A percentile compares a stretch with the other conserved stretches of the same genome.
Conservation (phyloP, 2,113 vertebrate genomes). For the Corydoras maculifer region DNA sequence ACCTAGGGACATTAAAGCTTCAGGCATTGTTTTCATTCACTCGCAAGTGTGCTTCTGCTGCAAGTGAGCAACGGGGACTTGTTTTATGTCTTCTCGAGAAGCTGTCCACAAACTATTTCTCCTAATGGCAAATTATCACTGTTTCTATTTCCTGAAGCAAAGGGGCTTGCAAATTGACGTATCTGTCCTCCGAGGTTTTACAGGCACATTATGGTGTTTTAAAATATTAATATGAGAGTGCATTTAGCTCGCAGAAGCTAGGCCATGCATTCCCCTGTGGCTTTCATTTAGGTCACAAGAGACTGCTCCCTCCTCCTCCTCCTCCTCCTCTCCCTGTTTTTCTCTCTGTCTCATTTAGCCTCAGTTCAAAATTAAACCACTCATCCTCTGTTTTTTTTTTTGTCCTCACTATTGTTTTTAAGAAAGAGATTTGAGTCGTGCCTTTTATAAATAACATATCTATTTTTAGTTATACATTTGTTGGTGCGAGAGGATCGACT, state of each 20-base stretch:
- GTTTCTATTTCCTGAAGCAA: slow-evolving; percentile 86
- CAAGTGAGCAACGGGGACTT: slow-evolving; percentile 79
- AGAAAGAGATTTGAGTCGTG: not conserved
- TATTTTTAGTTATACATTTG: not conserved
- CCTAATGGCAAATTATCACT: slow-evolving; percentile 88
- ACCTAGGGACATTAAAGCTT: slow-evolving; percentile 79
- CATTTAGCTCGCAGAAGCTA: slow-evolving; percentile 97
- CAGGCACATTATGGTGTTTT: slow-evolving; percentile 98
- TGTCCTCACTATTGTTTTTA: not conserved
- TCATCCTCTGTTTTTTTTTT: slow-evolving; percentile 1
- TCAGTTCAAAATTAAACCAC: slow-evolving; percentile 15
- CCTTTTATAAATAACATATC: not conserved
- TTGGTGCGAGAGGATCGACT: not conserved
- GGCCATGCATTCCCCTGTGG: slow-evolving; percentile 84
- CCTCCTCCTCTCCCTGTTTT: slow-evolving; percentile 9
- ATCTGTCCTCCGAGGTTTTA: slow-evolving; percentile 89
- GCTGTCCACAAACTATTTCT: slow-evolving; percentile 82
- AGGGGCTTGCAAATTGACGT: slow-evolving; percentile 94
- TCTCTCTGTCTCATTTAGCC: slow-evolving; percentile 20
- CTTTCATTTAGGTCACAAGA: slow-evolving; percentile 86
- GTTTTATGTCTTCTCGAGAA: slow-evolving; percentile 81
- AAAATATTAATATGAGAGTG: slow-evolving; percentile 99
- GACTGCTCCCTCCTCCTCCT: slow-evolving; percentile 60
- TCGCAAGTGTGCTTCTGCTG: slow-evolving; percentile 87
- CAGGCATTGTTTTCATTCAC: slow-evolving; percentile 73